These are phyloP conservation scores for Spea hammondii DNA, from an alignment of 2,797 vertebrate species.

Conservation along the genomic window DNA sequence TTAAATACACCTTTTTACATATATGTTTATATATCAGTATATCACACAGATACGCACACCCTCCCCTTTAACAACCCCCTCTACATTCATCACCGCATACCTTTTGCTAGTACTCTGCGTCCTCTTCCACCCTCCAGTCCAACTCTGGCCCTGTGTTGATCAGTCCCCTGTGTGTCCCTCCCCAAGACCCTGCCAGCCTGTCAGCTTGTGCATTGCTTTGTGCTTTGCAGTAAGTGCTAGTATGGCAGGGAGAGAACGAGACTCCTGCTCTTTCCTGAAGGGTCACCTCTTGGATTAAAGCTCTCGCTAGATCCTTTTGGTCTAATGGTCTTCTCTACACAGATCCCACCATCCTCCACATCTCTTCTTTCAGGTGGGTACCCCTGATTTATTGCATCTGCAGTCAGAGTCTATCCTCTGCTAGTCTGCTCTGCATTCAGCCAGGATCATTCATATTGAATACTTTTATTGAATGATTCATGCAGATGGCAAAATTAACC, in stretches of 20 bases:
- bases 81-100: background rate
- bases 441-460: background rate
- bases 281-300: conserved; percentile 14
- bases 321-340: background rate
- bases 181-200: background rate
- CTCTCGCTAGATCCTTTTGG: conserved; percentile 3
- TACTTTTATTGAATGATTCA: background rate
- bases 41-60: too few species aligned
- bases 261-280: conserved; percentile 8
- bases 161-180: conserved; percentile 10
- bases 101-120: background rate
- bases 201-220: conserved; percentile 10
- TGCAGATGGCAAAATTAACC: background rate
- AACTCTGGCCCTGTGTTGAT: background rate
- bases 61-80: background rate
- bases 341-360: conserved; percentile 8
- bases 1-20: too few species aligned
- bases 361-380: conserved; percentile 5
- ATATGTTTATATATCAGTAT: too few species aligned
- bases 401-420: background rate
- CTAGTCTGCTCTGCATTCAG: background rate
- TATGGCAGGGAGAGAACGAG: conserved; percentile 16
- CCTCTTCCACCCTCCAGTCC: background rate
- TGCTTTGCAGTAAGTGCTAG: conserved; percentile 37
- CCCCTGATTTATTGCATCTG: background rate